Conservation (phyloP, 1,140 invertebrate species). For the Meloidogyne hapla region DNA sequence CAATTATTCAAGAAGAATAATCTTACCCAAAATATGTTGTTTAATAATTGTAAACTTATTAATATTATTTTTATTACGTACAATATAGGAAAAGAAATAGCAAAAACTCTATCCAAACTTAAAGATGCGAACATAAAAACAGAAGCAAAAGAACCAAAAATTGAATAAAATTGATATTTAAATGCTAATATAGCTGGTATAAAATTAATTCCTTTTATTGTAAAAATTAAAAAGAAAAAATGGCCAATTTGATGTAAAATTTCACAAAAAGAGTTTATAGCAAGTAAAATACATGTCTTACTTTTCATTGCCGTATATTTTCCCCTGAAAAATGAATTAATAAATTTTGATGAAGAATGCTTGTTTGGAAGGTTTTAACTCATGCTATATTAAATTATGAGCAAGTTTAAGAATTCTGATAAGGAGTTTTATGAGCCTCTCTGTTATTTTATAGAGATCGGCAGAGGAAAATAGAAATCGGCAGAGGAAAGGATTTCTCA, state of each 20-base stretch:
- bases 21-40: too few relatives aligned
- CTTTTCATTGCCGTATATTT: background rate
- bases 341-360: too few relatives aligned
- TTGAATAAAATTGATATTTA: background rate
- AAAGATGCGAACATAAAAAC: background rate
- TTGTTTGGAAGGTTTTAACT: too few relatives aligned
- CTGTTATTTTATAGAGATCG: too few relatives aligned
- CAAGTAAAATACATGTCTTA: background rate
- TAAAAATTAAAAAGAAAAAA: conserved; percentile 1
- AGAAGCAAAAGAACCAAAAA: background rate
- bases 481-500: too few relatives aligned
- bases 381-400: too few relatives aligned
- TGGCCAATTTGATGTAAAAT: background rate
- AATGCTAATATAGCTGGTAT: background rate
- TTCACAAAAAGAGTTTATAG: background rate
- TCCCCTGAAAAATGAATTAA: background rate
- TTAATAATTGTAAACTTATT: too few relatives aligned
- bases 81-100: background rate
- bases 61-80: too few relatives aligned
- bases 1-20: too few relatives aligned
- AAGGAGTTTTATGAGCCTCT: too few relatives aligned
- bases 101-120: background rate
- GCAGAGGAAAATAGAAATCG: too few relatives aligned
- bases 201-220: conserved; percentile 6
- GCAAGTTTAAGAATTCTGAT: too few relatives aligned